These are phyloP conservation scores for Cetoscarus ocellatus DNA, from an alignment of 2,797 vertebrate species.

Conservation along the genomic window DNA sequence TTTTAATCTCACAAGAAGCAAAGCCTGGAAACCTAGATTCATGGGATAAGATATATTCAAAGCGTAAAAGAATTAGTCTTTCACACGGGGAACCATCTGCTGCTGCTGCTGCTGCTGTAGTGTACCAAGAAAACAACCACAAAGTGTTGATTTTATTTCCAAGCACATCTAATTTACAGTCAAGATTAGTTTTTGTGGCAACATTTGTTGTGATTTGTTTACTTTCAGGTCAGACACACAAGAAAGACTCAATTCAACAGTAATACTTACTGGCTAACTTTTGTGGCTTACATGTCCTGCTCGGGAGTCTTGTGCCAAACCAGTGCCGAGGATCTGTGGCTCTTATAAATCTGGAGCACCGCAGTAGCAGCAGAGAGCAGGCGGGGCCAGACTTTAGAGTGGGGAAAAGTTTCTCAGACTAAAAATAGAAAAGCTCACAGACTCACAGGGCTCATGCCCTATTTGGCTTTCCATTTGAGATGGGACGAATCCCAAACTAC, in stretches of 20 bases:
- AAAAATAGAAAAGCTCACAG: slow-evolving; percentile 64
- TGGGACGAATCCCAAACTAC: slow-evolving; percentile 11
- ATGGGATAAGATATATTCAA: slow-evolving; percentile 88
- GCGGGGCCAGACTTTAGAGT: slow-evolving; percentile 37
- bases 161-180: slow-evolving; percentile 65
- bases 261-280: slow-evolving; percentile 88
- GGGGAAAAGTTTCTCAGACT: slow-evolving; percentile 36
- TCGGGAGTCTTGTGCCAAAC: slow-evolving; percentile 85
- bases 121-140: slow-evolving; percentile 79
- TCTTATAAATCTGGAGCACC: slow-evolving; percentile 78
- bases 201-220: slow-evolving; percentile 85
- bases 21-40: slow-evolving; percentile 88
- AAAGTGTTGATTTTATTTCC: slow-evolving; percentile 79
- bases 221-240: slow-evolving; percentile 84
- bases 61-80: slow-evolving; percentile 85
- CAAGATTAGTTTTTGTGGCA: slow-evolving; percentile 75
- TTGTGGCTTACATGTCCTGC: slow-evolving; percentile 84
- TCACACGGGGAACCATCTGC: slow-evolving; percentile 63
- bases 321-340: slow-evolving; percentile 59
- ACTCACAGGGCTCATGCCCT: slow-evolving; percentile 45
- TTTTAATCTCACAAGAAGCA: slow-evolving; percentile 86
- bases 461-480: slow-evolving; percentile 62
- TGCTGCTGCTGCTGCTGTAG: slow-evolving; percentile 71
- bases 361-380: not conserved
- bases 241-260: slow-evolving; percentile 85